A percentile compares a stretch with the other conserved stretches of the same genome.
These are phyloP conservation scores for Todiramphus chloris DNA, from an alignment of 2,113 vertebrate species.

Conservation along the genomic window DNA sequence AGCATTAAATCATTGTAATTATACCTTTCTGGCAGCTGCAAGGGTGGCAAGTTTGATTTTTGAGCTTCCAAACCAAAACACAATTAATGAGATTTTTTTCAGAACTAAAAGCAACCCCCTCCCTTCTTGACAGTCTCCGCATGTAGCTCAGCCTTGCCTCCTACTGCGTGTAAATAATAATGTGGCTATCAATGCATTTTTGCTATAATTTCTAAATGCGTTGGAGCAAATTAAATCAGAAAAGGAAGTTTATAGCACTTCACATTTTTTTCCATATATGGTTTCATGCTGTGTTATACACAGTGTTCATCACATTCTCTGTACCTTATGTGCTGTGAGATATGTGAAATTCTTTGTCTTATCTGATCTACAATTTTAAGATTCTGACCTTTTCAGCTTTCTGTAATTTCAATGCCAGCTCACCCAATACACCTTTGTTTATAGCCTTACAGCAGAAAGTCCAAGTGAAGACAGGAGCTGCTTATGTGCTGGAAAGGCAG, in stretches of 20 bases:
- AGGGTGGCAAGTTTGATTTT: background rate
- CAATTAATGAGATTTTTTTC: constrained; percentile 27
- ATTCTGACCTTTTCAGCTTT: constrained; percentile 62
- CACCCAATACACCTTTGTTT: constrained; percentile 46
- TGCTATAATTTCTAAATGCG: constrained; percentile 20
- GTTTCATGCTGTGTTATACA: constrained; percentile 4
- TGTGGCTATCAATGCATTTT: background rate
- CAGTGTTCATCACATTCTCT: background rate
- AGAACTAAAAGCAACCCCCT: background rate
- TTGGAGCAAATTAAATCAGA: constrained; percentile 22
- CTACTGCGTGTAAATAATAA: constrained; percentile 5
- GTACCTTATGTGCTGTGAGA: constrained; percentile 25
- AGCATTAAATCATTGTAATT: background rate
- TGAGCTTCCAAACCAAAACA: constrained; percentile 1
- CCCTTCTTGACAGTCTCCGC: background rate
- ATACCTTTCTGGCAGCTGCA: background rate
- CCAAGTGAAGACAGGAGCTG: background rate
- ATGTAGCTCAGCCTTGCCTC: background rate
- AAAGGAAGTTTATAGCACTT: constrained; percentile 12
- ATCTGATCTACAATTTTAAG: constrained; percentile 56
- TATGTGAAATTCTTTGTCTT: constrained; percentile 47
- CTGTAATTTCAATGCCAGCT: constrained; percentile 37
- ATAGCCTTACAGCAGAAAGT: constrained; percentile 29
- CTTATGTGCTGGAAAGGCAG: background rate
- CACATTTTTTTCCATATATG: background rate